Base-by-base conservation (phyloP, 2,888 invertebrate genomes). In the Lasioglossum villosulum region DNA sequence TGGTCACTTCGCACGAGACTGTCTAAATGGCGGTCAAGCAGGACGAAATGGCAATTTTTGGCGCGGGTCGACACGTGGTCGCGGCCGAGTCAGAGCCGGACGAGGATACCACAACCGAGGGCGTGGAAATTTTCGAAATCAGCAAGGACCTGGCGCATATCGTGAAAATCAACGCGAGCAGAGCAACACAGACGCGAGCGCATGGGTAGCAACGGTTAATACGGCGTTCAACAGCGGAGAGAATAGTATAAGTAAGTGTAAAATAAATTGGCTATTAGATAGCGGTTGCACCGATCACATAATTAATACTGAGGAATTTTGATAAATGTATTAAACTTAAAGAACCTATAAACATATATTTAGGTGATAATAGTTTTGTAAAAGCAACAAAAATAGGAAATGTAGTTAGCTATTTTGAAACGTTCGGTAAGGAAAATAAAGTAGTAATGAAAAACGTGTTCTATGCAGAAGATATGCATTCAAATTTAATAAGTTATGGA, bases 271-370 rank as follows among this genome's bases (percentile, higher is more conserved):
- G 84, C n/a, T 81, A 30, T 56, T 85, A 14, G 74, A 87, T 30
- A 85, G 80, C 34, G 84, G 77, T 0, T 87, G 80, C 48, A 52
- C 80, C 0, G 79, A 85, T 16, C 87, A 85, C n/a, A 81, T 87
- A 39, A 73, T 87, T 16, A 45, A 45, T 45, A 45, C 14, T 45
- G 79, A 83, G 4, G 12, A 19, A 0, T 74, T 85, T 59, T 77
- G 30, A 34, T 14, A 16, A 82, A 19, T 71, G 4, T 74, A 27
- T 75, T 6, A 12, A 75, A 30, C 39, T 86, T 10, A 78, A 76
- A 45, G 39, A 73, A 52, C 83, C 86, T 0, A 37, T 83, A 16
- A 83, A 77, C 4, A 73, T 86, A 2, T 73, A 86, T 34, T 3
- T 86, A 16, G 80, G 78, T 23, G 84, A 86, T 56, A 76, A 70